Conservation (phyloP, 2,113 vertebrate species). For the Calidris pugnax region DNA sequence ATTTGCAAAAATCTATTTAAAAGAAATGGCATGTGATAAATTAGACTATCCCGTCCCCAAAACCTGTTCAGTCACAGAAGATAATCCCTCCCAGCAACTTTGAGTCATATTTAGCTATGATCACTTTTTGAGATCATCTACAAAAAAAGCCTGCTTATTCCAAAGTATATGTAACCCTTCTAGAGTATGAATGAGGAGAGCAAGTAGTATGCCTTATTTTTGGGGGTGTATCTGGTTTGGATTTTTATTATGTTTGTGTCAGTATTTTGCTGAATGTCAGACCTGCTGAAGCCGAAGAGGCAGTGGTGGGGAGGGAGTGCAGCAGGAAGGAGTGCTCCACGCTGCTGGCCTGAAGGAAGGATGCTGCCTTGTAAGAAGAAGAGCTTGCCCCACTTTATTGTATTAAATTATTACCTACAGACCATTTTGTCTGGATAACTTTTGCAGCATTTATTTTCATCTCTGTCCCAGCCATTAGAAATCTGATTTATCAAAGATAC, state of each 20-base stretch:
- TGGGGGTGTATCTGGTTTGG: background rate
- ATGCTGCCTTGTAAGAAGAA: background rate
- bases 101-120: background rate
- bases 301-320: background rate
- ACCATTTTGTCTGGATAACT: background rate
- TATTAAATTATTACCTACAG: background rate
- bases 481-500: background rate
- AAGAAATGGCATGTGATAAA: background rate
- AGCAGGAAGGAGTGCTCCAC: background rate
- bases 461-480: background rate
- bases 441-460: constrained; percentile 7
- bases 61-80: background rate
- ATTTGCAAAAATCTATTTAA: background rate
- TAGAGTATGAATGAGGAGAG: background rate
- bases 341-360: background rate
- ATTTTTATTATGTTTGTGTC: background rate
- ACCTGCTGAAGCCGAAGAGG: background rate
- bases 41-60: background rate
- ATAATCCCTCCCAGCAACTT: background rate
- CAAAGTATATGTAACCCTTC: background rate
- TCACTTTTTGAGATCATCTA: background rate
- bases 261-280: background rate
- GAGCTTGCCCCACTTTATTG: background rate
- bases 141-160: background rate
- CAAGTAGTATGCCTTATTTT: background rate